Conservation (phyloP, 2,113 vertebrate genomes). For the Morone saxatilis region DNA sequence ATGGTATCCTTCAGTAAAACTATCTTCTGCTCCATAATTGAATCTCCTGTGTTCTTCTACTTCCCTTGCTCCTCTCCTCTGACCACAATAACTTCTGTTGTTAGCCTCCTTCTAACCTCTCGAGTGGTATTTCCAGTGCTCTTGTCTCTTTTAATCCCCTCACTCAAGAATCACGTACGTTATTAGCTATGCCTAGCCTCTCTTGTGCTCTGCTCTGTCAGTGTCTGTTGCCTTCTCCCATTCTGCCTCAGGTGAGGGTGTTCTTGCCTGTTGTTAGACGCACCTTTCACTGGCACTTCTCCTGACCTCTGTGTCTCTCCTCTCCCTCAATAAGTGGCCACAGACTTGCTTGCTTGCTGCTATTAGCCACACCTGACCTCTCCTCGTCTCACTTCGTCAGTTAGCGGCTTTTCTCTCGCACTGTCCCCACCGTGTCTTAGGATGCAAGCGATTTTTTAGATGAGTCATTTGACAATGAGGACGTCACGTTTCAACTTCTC, state of each 20-base stretch:
- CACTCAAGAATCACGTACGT: constrained; percentile 23
- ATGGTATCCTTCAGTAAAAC: constrained; percentile 42
- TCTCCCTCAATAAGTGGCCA: constrained; percentile 24
- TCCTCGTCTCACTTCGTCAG: not conserved
- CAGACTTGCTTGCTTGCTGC: constrained; percentile 1
- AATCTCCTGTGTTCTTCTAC: constrained; percentile 39
- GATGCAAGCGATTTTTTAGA: not conserved
- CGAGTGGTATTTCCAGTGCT: constrained; percentile 8
- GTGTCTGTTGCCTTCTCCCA: constrained; percentile 8
- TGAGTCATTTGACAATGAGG: not conserved
- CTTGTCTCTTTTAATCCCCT: constrained; percentile 41
- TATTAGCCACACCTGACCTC: constrained; percentile 31
- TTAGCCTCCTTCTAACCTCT: constrained; percentile 52
- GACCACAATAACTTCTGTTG: constrained; percentile 58
- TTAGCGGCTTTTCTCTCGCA: not conserved
- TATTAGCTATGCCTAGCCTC: constrained; percentile 4
- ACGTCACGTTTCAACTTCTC: not conserved
- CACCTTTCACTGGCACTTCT: constrained; percentile 22
- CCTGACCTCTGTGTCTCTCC: constrained; percentile 22
- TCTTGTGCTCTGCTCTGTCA: not conserved
- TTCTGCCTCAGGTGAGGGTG: constrained; percentile 16
- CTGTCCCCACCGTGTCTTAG: not conserved
- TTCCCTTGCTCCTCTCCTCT: constrained; percentile 12
- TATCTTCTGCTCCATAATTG: constrained; percentile 42
- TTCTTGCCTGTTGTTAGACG: constrained; percentile 14